Evolutionary conservation across 2,113 vertebrate genomes (phyloP).

Genomic region (Astur gentilis): DNA sequence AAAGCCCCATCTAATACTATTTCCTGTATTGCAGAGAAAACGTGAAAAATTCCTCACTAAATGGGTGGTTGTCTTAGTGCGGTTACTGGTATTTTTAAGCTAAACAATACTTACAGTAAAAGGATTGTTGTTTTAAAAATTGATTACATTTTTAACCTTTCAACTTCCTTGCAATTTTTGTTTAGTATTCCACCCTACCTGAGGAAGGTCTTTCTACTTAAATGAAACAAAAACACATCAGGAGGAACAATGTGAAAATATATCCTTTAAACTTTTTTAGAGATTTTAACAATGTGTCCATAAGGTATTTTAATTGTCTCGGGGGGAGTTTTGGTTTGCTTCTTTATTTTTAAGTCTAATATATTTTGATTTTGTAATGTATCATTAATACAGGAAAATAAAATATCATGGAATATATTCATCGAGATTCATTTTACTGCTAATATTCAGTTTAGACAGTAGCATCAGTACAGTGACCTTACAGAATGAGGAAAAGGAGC

Average conservation of each 20-base stretch:
- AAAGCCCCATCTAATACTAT: background rate
- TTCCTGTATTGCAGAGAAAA: background rate
- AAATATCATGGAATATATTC: background rate
- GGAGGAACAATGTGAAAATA: background rate
- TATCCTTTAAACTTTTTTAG: background rate
- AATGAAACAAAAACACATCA: background rate
- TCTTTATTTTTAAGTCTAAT: background rate
- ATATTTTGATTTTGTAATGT: background rate
- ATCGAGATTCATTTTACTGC: background rate
- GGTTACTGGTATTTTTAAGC: background rate
- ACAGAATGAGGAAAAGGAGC: background rate
- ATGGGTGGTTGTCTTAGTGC: background rate
- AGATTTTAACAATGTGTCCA: background rate
- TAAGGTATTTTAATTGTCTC: background rate
- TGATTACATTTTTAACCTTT: slow-evolving; percentile 3
- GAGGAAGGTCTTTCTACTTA: background rate
- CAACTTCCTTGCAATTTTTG: background rate
- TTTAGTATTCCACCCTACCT: background rate
- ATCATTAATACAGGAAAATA: background rate
- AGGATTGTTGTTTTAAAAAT: background rate
- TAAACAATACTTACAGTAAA: background rate
- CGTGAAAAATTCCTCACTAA: background rate
- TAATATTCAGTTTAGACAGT: background rate
- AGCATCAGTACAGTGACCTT: background rate
- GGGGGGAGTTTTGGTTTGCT: background rate